Percentiles rank a stretch among this genome's conserved stretches.
These are phyloP conservation scores for Limnephilus marmoratus DNA, from an alignment of 2,888 invertebrate species.

Conservation along the genomic window DNA sequence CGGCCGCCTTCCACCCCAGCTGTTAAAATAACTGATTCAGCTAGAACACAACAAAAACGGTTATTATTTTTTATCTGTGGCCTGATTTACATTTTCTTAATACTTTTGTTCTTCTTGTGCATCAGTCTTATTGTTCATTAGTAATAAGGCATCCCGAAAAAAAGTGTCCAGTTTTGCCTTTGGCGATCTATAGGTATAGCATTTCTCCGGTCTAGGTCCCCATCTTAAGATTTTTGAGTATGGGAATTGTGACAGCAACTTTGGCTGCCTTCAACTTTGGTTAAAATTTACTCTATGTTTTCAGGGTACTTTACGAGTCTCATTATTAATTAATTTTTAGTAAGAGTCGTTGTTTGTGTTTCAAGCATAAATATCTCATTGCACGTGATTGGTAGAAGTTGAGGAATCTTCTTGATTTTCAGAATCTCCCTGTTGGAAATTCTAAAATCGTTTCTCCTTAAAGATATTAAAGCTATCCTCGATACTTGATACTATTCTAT, in stretches of 20 bases:
- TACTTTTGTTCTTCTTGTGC: background rate
- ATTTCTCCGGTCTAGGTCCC: background rate
- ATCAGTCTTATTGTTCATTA: background rate
- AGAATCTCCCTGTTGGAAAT: background rate
- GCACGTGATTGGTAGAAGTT: background rate
- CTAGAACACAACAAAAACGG: background rate
- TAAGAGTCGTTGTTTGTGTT: background rate
- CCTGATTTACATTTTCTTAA: background rate
- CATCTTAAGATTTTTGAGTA: background rate
- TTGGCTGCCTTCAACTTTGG: background rate
- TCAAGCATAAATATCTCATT: background rate
- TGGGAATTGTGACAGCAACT: background rate
- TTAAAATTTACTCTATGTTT: background rate
- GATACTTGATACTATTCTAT: background rate
- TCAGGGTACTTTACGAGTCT: background rate
- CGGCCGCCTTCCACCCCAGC: background rate
- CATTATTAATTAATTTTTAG: background rate
- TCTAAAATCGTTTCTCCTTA: background rate
- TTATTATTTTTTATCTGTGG: background rate
- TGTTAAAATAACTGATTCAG: background rate
- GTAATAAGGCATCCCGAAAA: background rate
- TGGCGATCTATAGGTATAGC: background rate
- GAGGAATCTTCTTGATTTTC: no score
- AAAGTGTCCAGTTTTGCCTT: background rate
- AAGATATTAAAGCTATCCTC: background rate